Evolutionary conservation across 1,140 invertebrate species (phyloP), one percentile per base, ranked within the genome.

Genomic region (Saccostrea echinata): DNA sequence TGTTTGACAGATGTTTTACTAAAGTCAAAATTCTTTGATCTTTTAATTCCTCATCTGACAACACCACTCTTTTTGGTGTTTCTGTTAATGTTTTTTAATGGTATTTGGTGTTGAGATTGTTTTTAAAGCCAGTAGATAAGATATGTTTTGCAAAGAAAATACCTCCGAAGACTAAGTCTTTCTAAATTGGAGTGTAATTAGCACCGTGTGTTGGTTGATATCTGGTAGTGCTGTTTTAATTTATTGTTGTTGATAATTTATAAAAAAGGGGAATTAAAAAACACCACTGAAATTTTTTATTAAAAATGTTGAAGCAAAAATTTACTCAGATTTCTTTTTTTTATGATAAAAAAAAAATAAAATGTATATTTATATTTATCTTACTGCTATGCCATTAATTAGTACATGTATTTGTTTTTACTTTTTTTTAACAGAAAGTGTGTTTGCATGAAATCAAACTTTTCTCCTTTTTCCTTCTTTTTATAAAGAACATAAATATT

Each of bases 391-490:
- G 55, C 55, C 55, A 76, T 61, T 33, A 64, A 21, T n/a, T 21
- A 64, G 21, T 64, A 24, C 21, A n/a, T 64, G 57, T 24, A n/a
- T 21, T 64, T 76, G 68, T 33, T 43, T 76, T 76, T 76, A 76
- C 30, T 30, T 6, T 13, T 76, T 24, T 76, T 76, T 43, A 43
- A 76, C 27, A 30, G 27, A 76, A 76, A 76, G 68, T 76, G 68
- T 76, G 68, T 76, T 76, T 76, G 68, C 68, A 76, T 76, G 68
- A 76, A 76, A 76, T 76, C 68, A 76, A 76, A 76, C 43, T 76
- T 76, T 76, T 27, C 16, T 30, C 24, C 30, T 3, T 61, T 8
- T 61, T 61, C 16, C 55, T 16, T 76, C 68, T 33, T 76, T 21
- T 64, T 64, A 64, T 64, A 64, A 64, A 64, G 18, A 64, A 64